Conservation (phyloP, 2,888 invertebrate species). For the Nysson spinosus region DNA sequence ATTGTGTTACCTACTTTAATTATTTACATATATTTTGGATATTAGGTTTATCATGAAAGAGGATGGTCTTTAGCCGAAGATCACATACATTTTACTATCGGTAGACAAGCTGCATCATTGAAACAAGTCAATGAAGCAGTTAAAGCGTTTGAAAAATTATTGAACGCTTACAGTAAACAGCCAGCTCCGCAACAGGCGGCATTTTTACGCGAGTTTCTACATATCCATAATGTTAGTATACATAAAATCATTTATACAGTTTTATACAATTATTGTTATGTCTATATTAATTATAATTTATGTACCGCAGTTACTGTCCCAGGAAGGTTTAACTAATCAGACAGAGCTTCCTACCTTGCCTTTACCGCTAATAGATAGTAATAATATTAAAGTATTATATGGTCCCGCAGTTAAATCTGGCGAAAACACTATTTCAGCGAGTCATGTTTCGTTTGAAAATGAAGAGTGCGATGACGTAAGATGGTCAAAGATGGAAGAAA, state of each 20-base stretch:
- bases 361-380: constrained; percentile 85
- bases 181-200: constrained; percentile 86
- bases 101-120: constrained; percentile 91
- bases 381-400: constrained; percentile 84
- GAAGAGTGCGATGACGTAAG: constrained; percentile 77
- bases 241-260: background rate
- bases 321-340: constrained; percentile 68
- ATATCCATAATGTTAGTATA: constrained; percentile 86
- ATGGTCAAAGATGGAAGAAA: constrained; percentile 89
- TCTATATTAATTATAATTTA: constrained; percentile 18
- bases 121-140: constrained; percentile 85
- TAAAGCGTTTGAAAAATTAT: constrained; percentile 87
- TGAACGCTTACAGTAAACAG: constrained; percentile 85
- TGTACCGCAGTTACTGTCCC: constrained; percentile 63
- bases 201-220: constrained; percentile 92
- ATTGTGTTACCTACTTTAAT: background rate
- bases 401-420: constrained; percentile 81
- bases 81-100: constrained; percentile 96
- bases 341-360: constrained; percentile 83
- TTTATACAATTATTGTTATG: background rate
- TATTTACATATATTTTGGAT: constrained; percentile 9
- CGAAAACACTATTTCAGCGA: constrained; percentile 73
- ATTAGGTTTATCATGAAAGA: constrained; percentile 84
- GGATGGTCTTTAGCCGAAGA: constrained; percentile 96
- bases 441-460: constrained; percentile 70